Evolutionary conservation across 1,140 invertebrate genomes (phyloP).

Genomic region (Popillia japonica): DNA sequence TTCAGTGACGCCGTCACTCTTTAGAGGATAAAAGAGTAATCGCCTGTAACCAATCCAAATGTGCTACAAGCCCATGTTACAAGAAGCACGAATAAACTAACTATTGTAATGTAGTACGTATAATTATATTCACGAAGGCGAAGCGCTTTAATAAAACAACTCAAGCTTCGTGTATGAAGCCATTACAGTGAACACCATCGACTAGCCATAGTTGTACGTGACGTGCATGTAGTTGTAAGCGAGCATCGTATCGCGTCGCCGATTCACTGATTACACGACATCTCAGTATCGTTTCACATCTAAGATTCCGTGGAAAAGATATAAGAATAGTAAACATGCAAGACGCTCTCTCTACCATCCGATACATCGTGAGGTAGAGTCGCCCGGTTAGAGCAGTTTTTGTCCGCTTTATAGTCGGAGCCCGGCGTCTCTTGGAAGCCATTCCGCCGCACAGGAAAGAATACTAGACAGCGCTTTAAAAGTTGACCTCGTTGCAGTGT

Average conservation of each 20-base stretch:
- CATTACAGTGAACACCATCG: constrained; percentile 16
- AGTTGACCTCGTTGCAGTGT: constrained; percentile 51
- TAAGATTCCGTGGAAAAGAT: constrained; percentile 25
- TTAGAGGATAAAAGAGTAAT: not conserved
- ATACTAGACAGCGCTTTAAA: constrained; percentile 50
- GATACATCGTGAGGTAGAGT: constrained; percentile 34
- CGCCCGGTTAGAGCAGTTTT: constrained; percentile 42
- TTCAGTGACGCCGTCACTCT: too few relatives aligned
- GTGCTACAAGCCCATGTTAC: not conserved
- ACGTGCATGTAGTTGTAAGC: constrained; percentile 3
- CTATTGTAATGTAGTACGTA: not conserved
- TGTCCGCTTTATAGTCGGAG: constrained; percentile 45
- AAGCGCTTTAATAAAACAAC: constrained; percentile 23
- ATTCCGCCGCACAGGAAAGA: constrained; percentile 47
- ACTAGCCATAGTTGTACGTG: constrained; percentile 2
- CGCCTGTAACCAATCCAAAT: not conserved
- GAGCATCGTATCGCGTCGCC: constrained; percentile 7
- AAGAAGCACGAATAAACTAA: not conserved
- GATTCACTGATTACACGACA: constrained; percentile 32
- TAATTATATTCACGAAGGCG: constrained; percentile 15
- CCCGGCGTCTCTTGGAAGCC: constrained; percentile 47
- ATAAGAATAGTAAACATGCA: constrained; percentile 39
- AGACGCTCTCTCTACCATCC: constrained; percentile 12
- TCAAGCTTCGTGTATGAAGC: not conserved
- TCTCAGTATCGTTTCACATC: constrained; percentile 30